Evolutionary conservation across 2,888 invertebrate genomes (phyloP).

Genomic region (Megaustenia siamemsis): DNA sequence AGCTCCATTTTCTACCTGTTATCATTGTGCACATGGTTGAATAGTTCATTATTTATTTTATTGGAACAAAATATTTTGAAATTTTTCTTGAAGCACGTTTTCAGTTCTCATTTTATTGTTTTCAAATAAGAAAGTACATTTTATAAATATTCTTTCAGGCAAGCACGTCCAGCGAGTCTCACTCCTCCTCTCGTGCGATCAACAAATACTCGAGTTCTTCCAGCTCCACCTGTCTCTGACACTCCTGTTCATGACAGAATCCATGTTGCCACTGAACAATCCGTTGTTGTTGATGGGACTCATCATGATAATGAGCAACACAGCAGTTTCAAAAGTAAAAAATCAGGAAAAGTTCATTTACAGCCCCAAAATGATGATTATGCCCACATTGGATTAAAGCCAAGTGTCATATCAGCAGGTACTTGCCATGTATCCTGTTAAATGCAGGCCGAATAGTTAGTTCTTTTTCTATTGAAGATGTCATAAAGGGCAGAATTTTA

Average conservation of each 20-base stretch:
- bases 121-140: not conserved
- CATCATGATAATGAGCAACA: not conserved
- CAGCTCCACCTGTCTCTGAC: conserved; percentile 19
- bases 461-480: not conserved
- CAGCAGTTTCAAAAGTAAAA: not conserved
- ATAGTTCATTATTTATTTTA: too few relatives aligned
- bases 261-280: not conserved
- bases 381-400: conserved; percentile 1
- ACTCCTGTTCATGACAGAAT: not conserved
- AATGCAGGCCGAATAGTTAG: not conserved
- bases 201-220: not conserved
- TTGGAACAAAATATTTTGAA: too few relatives aligned
- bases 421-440: too few relatives aligned
- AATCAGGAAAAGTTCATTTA: not conserved
- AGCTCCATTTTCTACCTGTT: too few relatives aligned
- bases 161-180: not conserved
- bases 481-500: not conserved
- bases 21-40: too few relatives aligned
- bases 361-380: not conserved
- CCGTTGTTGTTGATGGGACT: not conserved
- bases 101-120: not conserved
- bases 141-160: not conserved
- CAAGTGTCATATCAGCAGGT: not conserved
- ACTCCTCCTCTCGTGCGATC: not conserved
- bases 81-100: not conserved